phyloP scores from a whole-genome alignment of 2,797 vertebrate species.

The Leptatherina wallacei region DNA sequence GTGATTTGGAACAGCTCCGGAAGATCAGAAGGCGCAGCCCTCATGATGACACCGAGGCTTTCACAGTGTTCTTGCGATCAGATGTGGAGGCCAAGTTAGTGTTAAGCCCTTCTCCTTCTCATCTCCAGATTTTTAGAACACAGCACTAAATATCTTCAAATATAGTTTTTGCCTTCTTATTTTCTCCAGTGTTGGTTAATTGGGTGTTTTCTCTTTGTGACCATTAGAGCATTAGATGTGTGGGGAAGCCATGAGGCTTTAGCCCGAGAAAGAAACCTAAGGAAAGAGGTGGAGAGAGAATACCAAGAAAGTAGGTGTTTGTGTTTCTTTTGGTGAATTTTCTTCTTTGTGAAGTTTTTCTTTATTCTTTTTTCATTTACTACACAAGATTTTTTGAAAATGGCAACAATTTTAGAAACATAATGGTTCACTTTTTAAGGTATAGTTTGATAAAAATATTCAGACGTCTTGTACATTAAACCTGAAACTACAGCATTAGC shows the following conservation, averaged over 20 bases:
- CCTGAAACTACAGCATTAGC: neutral
- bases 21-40: conserved; percentile 95
- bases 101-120: neutral
- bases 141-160: neutral
- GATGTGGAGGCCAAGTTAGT: conserved; percentile 97
- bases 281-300: conserved; percentile 92
- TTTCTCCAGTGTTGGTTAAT: neutral
- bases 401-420: no score
- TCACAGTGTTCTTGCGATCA: conserved; percentile 96
- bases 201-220: conserved; percentile 18
- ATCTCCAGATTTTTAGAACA: neutral
- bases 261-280: conserved; percentile 89
- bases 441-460: neutral
- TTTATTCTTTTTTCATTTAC: neutral
- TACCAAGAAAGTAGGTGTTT: conserved; percentile 92
- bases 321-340: neutral
- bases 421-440: neutral
- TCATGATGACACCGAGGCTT: conserved; percentile 96
- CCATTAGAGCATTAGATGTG: conserved; percentile 91
- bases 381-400: no score
- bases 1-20: conserved; percentile 94
- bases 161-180: neutral
- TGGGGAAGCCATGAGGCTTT: conserved; percentile 98
- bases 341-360: neutral
- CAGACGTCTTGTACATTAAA: neutral